These are phyloP conservation scores for Thyatira batis DNA, from an alignment of 2,888 invertebrate genomes.

Conservation along the genomic window DNA sequence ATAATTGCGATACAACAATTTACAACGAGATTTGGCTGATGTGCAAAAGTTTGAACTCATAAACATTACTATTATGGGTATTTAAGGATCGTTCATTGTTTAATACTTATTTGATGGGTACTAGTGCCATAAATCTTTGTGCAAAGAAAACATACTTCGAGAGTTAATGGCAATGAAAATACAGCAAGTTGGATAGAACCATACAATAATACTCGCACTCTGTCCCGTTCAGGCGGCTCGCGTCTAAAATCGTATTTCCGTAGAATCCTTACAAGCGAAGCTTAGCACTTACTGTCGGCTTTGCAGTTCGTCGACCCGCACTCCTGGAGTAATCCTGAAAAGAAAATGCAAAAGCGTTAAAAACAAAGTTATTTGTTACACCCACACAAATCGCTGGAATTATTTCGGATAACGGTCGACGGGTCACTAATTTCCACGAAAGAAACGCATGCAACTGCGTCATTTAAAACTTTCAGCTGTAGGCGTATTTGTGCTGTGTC, in stretches of 20 bases:
- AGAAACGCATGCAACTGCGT: constrained; percentile 28
- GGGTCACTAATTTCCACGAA: constrained; percentile 41
- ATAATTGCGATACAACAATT: constrained; percentile 19
- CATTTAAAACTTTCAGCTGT: constrained; percentile 33
- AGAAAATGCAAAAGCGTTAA: constrained; percentile 53
- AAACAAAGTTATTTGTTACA: constrained; percentile 53
- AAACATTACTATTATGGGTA: constrained; percentile 26
- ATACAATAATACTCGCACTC: constrained; percentile 43
- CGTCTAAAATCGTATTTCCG: constrained; percentile 81
- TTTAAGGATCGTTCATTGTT: neutral
- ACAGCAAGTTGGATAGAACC: constrained; percentile 22
- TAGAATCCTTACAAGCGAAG: constrained; percentile 81
- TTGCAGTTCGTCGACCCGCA: constrained; percentile 76
- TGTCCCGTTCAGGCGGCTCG: constrained; percentile 54
- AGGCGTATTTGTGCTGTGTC: constrained; percentile 29
- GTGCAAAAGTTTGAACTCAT: constrained; percentile 38
- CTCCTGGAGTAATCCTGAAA: constrained; percentile 64
- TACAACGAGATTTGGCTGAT: constrained; percentile 30
- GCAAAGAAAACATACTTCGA: neutral
- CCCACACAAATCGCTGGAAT: constrained; percentile 25
- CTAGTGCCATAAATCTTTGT: neutral
- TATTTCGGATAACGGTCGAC: constrained; percentile 24
- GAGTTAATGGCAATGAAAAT: constrained; percentile 49
- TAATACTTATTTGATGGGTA: neutral
- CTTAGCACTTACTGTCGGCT: constrained; percentile 77